Evolutionary conservation across 1,140 invertebrate genomes (phyloP), one percentile per base, ranked within the genome.

Genomic region (Zelostemma sp.): DNA sequence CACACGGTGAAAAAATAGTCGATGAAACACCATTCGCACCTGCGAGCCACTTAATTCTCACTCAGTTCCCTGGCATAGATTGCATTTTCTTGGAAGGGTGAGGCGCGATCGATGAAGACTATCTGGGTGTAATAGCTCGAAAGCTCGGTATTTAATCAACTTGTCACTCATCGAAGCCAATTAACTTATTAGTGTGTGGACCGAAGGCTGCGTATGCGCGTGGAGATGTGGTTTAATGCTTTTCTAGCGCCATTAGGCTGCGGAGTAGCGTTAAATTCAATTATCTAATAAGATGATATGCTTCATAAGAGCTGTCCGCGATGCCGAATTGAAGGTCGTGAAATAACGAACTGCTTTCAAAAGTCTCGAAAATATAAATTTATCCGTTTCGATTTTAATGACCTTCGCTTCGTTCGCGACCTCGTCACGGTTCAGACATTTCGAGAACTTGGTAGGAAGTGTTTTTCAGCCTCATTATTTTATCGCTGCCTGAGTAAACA

Each of bases 101-200:
- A 67, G 64, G 60, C 50, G 21, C 63, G 67, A 72, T 67, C 64
- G 56, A 60, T 67, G 69, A 51, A 64, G 63, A 67, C 63, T 50
- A 21, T 62, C 55, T 66, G 11, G n/a, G 46, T 46, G 55, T 63
- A 68, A 58, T 71, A 47, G 61, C 68, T 65, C 56, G 46, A 49
- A 51, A 66, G 59, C 68, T 64, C 40, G 41, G 18, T 56, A 48
- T 59, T 59, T 68, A 63, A 66, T 74, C 61, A 68, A 74, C 58
- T 64, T 68, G 68, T 71, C 64, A 62, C 61, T 72, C 66, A 68
- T 72, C 69, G 56, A 49, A 57, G 55, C 49, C 65, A 68, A 72
- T 74, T 74, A 71, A 74, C 62, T 71, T 69, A 71, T 65, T 69
- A 65, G 54, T 62, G 63, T 54, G 59, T 67, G 68, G 55, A 60